A percentile compares a stretch with the other conserved stretches of the same genome.
These are phyloP conservation scores for Machimus rusticus DNA, from an alignment of 2,888 invertebrate species.

Conservation along the genomic window DNA sequence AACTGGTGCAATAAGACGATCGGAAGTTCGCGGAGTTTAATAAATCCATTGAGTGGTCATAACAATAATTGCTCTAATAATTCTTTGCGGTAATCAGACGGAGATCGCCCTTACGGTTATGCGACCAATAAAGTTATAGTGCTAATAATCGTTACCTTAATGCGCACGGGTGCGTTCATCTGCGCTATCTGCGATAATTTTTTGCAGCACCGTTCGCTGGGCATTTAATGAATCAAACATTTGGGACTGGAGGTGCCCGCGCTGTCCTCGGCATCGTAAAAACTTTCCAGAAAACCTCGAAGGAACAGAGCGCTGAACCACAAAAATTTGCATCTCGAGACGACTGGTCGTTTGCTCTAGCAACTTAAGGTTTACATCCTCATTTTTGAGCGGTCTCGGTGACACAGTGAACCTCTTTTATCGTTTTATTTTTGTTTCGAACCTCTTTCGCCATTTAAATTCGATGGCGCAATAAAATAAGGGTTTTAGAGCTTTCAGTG, in stretches of 20 bases:
- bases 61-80: neutral
- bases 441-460: neutral
- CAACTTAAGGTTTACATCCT: neutral
- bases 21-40: neutral
- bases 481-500: neutral
- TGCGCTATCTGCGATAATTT: conserved; percentile 12
- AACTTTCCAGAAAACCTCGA: neutral
- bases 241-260: neutral
- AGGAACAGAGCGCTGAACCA: neutral
- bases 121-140: neutral
- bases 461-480: neutral
- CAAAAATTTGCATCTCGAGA: neutral
- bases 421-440: neutral
- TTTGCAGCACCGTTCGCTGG: neutral
- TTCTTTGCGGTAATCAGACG: neutral
- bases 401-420: neutral
- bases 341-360: neutral
- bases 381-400: neutral
- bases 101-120: neutral
- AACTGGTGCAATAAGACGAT: neutral
- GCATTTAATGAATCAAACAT: conserved; percentile 18
- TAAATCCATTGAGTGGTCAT: neutral
- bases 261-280: neutral
- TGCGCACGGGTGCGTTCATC: neutral
- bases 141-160: conserved; percentile 16